These are phyloP conservation scores for Aspidoscelis tigris DNA, from an alignment of 2,113 vertebrate genomes.

Conservation along the genomic window DNA sequence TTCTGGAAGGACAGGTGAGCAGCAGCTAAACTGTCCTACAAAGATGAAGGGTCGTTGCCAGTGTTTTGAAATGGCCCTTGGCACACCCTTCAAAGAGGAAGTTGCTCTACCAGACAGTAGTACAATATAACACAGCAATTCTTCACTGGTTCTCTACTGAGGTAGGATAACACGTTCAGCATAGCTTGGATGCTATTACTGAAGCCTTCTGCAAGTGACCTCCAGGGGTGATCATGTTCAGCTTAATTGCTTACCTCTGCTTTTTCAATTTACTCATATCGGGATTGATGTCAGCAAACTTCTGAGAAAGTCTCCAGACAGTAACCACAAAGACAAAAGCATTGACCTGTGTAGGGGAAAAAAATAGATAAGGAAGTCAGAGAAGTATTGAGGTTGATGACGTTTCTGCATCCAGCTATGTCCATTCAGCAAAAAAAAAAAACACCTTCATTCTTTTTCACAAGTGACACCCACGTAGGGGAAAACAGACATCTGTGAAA, in stretches of 20 bases:
- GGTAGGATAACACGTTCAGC: neutral
- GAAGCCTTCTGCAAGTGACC: neutral
- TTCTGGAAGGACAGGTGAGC: too few relatives aligned
- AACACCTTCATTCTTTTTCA: neutral
- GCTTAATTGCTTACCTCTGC: constrained; percentile 20
- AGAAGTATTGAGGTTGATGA: neutral
- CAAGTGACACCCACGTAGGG: neutral
- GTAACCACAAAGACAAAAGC: constrained; percentile 34
- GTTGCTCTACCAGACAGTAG: neutral
- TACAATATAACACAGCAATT: neutral
- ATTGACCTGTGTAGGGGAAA: constrained; percentile 19
- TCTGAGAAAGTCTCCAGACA: constrained; percentile 33
- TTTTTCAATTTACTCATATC: constrained; percentile 35
- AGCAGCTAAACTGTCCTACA: too few relatives aligned
- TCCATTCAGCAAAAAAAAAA: neutral
- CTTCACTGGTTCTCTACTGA: neutral
- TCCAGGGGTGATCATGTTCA: neutral
- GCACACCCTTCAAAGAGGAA: too few relatives aligned
- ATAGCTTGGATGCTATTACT: neutral
- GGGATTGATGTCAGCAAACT: constrained; percentile 39
- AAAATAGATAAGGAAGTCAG: neutral
- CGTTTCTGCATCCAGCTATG: neutral
- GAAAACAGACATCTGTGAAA: neutral
- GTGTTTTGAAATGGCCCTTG: too few relatives aligned
- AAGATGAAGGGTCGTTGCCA: too few relatives aligned